Evolutionary conservation across 2,888 invertebrate genomes (phyloP), one percentile per base, ranked within the genome.

Genomic region (Lasioglossum leucozonium): DNA sequence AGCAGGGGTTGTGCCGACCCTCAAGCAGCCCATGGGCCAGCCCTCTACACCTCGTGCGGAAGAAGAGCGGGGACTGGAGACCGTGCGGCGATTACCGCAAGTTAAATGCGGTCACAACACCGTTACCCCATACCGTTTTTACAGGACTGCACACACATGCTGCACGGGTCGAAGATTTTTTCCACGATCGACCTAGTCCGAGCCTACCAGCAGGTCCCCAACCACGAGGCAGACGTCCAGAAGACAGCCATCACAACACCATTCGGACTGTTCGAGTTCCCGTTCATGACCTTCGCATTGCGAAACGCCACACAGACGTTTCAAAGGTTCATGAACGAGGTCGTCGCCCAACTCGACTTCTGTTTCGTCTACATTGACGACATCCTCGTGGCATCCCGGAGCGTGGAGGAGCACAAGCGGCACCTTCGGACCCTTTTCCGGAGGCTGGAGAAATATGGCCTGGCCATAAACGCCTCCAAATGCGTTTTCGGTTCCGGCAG

Each of bases 221-320:
- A 87, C 2, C 74, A 79, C 0, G 51, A 47, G 0, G 76, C 51
- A n/a, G 86, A 86, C 26, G 55, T 80, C 0, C 37, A 51, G 2
- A 77, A 77, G 16, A 86, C 82, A 5, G 85, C 85, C 0, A 77
- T 87, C 10, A 62, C 30, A 3, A 62, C 30, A 0, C 62, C 91
- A 0, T 91, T 91, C 74, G 91, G 92, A 0, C 73, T 91, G 0
- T 92, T 90, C 51, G 93, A 93, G 77, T 92, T 83, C 42, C 42
- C 79, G 4, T 42, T 40, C 10, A 93, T 93, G 93, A 84, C 89
- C 4, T 92, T 89, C 65, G 92, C 91, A 4, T 75, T 93, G 3
- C 77, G 86, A 0, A 76, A 76, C 18, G 74, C 69, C 13, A 51
- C 79, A 0, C 74, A 79, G 40, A 81, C 81, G 16, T 81, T 44